Percentiles rank a stretch among this genome's conserved stretches.
phyloP scores from a whole-genome alignment of 2,797 vertebrate species.

The Tinamus major region DNA sequence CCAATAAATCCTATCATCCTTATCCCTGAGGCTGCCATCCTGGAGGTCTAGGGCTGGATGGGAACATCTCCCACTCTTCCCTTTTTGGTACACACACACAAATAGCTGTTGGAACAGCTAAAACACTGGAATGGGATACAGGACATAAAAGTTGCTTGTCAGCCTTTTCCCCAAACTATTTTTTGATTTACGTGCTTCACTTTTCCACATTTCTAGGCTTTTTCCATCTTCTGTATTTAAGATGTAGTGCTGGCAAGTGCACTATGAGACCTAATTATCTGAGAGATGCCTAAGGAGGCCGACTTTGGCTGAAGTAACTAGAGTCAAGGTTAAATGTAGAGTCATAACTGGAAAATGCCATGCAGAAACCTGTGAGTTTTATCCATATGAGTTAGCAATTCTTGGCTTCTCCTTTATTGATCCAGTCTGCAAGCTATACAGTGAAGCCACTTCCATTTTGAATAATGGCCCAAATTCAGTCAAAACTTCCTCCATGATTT shows the following conservation, averaged over 20 bases:
- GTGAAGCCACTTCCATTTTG: background rate
- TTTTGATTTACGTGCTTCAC: background rate
- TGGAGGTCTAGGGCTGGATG: background rate
- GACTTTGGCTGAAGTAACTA: background rate
- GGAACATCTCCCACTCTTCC: background rate
- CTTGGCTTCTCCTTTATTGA: background rate
- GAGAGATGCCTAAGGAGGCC: too few species aligned
- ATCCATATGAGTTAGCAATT: background rate
- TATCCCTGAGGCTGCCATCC: background rate
- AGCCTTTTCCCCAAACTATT: background rate
- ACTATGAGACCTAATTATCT: background rate
- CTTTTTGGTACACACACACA: background rate
- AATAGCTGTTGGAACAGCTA: background rate
- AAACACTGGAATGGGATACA: background rate
- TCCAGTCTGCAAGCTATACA: background rate
- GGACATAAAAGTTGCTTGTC: background rate
- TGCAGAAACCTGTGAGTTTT: background rate
- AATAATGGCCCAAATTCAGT: background rate
- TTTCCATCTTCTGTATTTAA: background rate
- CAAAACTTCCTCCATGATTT: background rate
- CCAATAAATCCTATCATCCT: background rate
- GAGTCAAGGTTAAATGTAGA: background rate
- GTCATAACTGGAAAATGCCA: background rate
- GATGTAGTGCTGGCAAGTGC: background rate
- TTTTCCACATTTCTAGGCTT: background rate